Conservation (phyloP, 2,113 vertebrate genomes). For the Apus apus region DNA sequence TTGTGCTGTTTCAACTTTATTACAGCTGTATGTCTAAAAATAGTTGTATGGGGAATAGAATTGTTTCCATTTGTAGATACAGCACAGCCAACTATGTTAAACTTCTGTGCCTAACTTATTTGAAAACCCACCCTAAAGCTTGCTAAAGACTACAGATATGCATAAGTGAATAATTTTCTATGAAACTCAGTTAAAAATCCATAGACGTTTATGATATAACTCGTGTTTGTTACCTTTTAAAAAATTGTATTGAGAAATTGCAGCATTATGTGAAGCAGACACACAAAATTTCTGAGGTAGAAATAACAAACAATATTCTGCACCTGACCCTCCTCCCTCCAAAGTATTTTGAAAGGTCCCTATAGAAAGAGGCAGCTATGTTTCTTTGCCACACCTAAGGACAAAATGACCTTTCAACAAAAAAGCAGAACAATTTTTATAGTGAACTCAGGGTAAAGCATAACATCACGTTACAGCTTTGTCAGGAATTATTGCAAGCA, state of each 20-base stretch:
- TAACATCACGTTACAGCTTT: not conserved
- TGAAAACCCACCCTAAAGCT: not conserved
- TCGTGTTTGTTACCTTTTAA: not conserved
- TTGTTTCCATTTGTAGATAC: not conserved
- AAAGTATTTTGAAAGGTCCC: not conserved
- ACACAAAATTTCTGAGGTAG: not conserved
- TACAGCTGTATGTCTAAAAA: not conserved
- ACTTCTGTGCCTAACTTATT: not conserved
- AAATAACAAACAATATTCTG: not conserved
- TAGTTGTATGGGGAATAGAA: not conserved
- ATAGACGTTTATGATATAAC: not conserved
- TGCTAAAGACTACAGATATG: not conserved
- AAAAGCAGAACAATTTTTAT: constrained; percentile 6
- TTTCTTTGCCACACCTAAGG: not conserved
- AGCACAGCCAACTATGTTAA: not conserved
- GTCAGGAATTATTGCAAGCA: not conserved
- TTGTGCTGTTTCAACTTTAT: not conserved
- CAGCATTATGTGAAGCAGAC: not conserved
- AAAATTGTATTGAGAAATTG: not conserved
- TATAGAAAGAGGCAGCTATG: not conserved
- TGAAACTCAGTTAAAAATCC: not conserved
- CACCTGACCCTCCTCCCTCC: not conserved
- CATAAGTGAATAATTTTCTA: not conserved
- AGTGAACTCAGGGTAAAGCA: not conserved
- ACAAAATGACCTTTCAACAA: constrained; percentile 28